phyloP scores from a whole-genome alignment of 1,140 invertebrate genomes.

The Brevipalpus yothersi region DNA sequence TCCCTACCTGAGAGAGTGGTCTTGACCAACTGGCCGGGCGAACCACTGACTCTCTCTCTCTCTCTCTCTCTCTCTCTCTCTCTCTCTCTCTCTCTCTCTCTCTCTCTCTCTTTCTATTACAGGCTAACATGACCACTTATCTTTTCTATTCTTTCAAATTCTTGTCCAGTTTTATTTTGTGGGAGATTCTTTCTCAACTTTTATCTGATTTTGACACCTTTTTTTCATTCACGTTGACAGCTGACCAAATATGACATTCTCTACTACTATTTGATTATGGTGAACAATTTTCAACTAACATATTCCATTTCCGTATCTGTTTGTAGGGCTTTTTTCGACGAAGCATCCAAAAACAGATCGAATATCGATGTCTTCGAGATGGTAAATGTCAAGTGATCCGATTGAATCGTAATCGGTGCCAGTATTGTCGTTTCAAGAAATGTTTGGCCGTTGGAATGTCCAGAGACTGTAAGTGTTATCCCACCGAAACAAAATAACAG shows the following conservation, averaged over 20 bases:
- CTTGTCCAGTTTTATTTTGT: too few relatives aligned
- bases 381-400: slow-evolving; percentile 89
- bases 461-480: slow-evolving; percentile 58
- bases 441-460: slow-evolving; percentile 94
- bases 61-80: too few relatives aligned
- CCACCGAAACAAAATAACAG: too few relatives aligned
- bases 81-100: too few relatives aligned
- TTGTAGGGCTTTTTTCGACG: slow-evolving; percentile 39
- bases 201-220: not conserved
- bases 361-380: slow-evolving; percentile 82
- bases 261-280: not conserved
- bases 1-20: too few relatives aligned
- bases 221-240: not conserved
- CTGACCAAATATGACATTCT: too few relatives aligned
- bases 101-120: not conserved
- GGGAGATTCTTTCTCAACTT: too few relatives aligned
- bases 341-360: slow-evolving; percentile 92
- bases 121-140: not conserved
- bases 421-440: slow-evolving; percentile 96
- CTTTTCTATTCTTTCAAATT: not conserved
- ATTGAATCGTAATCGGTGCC: slow-evolving; percentile 85
- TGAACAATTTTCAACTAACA: not conserved
- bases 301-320: not conserved
- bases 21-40: too few relatives aligned
- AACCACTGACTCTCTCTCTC: too few relatives aligned